Percentiles rank a stretch among this genome's conserved stretches.
phyloP scores from a whole-genome alignment of 92 coral and sea anemone species.

The Porites cylindrica region DNA sequence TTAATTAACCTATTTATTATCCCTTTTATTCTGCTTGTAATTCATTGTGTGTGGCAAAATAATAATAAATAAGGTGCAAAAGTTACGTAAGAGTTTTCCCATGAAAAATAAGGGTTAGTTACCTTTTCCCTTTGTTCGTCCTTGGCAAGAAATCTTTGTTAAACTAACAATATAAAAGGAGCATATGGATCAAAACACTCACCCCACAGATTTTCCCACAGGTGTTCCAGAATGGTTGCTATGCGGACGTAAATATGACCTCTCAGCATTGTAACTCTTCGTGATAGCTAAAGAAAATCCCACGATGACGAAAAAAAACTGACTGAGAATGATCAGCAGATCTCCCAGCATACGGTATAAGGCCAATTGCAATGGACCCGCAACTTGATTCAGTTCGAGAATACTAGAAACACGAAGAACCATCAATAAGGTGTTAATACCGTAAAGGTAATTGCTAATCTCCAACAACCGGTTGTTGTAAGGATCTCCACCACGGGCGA shows the following conservation, averaged over 20 bases:
- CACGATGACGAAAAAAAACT: constrained; percentile 35
- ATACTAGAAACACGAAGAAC: constrained; percentile 46
- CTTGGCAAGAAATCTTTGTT: too few relatives aligned
- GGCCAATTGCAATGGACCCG: constrained; percentile 52
- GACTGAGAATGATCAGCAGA: constrained; percentile 29
- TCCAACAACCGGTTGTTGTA: constrained; percentile 30
- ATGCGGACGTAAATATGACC: not conserved
- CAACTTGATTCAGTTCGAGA: constrained; percentile 3
- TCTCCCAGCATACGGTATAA: constrained; percentile 46
- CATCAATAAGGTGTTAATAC: constrained; percentile 38
- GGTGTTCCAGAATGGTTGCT: not conserved
- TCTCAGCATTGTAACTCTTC: constrained; percentile 21
- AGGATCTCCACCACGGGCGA: constrained; percentile 8
- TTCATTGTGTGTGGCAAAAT: too few relatives aligned
- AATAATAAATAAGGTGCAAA: too few relatives aligned
- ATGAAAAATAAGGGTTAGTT: too few relatives aligned
- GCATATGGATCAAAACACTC: too few relatives aligned
- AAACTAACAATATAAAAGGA: too few relatives aligned
- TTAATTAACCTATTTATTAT: too few relatives aligned
- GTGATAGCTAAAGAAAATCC: constrained; percentile 54
- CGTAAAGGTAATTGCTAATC: constrained; percentile 21
- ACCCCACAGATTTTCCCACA: too few relatives aligned
- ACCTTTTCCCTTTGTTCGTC: too few relatives aligned
- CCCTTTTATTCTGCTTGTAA: too few relatives aligned
- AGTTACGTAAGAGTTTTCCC: too few relatives aligned